Base-by-base conservation (phyloP, 1,140 invertebrate genomes). In the Drosophila arawakana region DNA sequence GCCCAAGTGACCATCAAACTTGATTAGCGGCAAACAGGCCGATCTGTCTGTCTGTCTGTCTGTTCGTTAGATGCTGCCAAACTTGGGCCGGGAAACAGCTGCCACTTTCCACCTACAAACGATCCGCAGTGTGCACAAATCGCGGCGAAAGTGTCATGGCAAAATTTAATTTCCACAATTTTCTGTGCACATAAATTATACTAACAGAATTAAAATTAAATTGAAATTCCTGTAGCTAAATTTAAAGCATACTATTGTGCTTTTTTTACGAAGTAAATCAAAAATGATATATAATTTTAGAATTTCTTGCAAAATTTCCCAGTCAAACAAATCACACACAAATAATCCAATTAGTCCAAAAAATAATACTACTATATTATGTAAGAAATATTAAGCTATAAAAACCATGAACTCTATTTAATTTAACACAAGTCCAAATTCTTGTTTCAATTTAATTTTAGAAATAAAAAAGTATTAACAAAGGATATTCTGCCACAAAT, bases 1-100 rank as follows among this genome's bases (percentile, higher is more conserved):
- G 68, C 46, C 44, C 37, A 63, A 63, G 52, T 57, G 73, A 35
- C 68, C 68, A 76, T 76, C 73, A 72, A 76, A 76, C 61, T 66
- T 76, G 73, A 76, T 76, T 72, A 76, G 68, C 73, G 68, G 44
- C 54, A 72, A 66, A 30, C 30, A 50, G 44, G 18, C 18, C 18
- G 18, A 21, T 39, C 34, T 39, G 18, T 43, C 13, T 41, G 9
- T 41, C 39, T 10, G 9, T 41, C 39, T 41, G 9, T 3, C 39
- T 10, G 1, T 8, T 41, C 3, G 11, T 52, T 35, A 8, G 49
- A 52, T 5, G 30, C 18, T 13, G 8, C 6, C 15, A n/a, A 18
- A 2, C 7, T 47, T 47, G 13, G 6, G 0, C n/a, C 13, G 2
- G 2, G 35, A 35, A 54, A 13, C 49, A 37, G n/a, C 50, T 35